Percentiles rank a stretch among this genome's conserved stretches.
Conservation (phyloP, 2,113 vertebrate genomes). For the Gnathonemus echidnorhynchus region DNA sequence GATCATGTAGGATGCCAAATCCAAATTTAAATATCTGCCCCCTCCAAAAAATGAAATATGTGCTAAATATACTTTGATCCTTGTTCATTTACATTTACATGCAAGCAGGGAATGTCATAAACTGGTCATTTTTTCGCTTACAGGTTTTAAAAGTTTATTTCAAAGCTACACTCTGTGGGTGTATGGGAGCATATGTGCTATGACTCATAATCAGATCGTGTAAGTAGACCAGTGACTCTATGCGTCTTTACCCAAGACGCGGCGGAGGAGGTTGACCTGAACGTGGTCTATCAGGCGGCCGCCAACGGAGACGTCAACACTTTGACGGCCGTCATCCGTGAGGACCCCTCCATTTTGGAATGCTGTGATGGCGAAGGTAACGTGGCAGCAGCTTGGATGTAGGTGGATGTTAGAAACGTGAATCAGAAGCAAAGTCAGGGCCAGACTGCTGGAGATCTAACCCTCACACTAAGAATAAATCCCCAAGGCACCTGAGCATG, state of each 20-base stretch:
- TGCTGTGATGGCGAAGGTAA: constrained; percentile 78
- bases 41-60: neutral
- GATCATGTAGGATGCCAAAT: neutral
- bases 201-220: neutral
- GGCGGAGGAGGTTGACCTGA: constrained; percentile 70
- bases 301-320: constrained; percentile 75
- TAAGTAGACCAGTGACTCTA: neutral
- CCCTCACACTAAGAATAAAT: neutral
- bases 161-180: neutral
- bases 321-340: constrained; percentile 71
- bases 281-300: constrained; percentile 75
- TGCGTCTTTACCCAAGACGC: constrained; percentile 47
- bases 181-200: neutral
- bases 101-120: neutral
- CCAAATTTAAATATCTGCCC: neutral
- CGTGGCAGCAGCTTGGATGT: neutral
- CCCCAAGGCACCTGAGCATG: neutral
- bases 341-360: constrained; percentile 81
- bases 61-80: neutral
- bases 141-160: neutral
- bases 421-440: neutral
- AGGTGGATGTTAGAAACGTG: neutral
- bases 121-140: neutral
- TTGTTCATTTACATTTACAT: neutral
- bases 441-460: neutral